Percentiles rank a stretch among this genome's conserved stretches.
Conservation (phyloP, 2,113 vertebrate genomes). For the Dissostichus mawsoni region DNA sequence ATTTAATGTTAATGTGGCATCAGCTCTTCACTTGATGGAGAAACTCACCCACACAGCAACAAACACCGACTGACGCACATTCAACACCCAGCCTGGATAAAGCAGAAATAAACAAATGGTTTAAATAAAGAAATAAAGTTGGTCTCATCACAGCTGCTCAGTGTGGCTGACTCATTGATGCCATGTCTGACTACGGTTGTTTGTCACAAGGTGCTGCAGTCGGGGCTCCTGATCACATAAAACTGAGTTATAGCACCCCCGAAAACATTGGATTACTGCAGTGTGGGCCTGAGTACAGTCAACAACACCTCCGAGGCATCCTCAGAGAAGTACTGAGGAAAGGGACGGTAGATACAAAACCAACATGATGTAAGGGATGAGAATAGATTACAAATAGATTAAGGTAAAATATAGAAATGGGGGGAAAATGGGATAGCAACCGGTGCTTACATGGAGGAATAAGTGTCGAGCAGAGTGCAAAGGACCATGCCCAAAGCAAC, state of each 20-base stretch:
- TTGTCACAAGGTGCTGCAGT: constrained; percentile 61
- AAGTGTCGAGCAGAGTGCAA: constrained; percentile 1
- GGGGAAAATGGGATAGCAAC: not conserved
- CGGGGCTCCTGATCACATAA: constrained; percentile 69
- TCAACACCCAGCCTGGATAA: constrained; percentile 21
- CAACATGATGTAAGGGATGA: constrained; percentile 22
- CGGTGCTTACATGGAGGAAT: constrained; percentile 8
- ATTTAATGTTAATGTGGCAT: constrained; percentile 62
- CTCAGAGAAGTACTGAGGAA: constrained; percentile 41
- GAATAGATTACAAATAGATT: constrained; percentile 37
- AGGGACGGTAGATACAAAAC: constrained; percentile 8
- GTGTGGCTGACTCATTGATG: constrained; percentile 52
- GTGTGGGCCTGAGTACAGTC: constrained; percentile 39
- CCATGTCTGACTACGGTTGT: constrained; percentile 52
- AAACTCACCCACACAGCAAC: constrained; percentile 50
- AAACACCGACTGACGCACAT: constrained; percentile 43
- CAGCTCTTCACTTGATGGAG: constrained; percentile 31
- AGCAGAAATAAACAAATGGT: constrained; percentile 21
- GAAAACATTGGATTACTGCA: constrained; percentile 67
- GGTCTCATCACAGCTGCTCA: constrained; percentile 46
- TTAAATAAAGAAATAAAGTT: constrained; percentile 27
- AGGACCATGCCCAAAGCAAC: not conserved
- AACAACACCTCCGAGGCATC: constrained; percentile 50
- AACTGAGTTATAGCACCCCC: constrained; percentile 64
- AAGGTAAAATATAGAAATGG: constrained; percentile 14